Evolutionary conservation across 2,888 invertebrate species (phyloP), one percentile per base, ranked within the genome.

Genomic region (Machimus atricapillus): DNA sequence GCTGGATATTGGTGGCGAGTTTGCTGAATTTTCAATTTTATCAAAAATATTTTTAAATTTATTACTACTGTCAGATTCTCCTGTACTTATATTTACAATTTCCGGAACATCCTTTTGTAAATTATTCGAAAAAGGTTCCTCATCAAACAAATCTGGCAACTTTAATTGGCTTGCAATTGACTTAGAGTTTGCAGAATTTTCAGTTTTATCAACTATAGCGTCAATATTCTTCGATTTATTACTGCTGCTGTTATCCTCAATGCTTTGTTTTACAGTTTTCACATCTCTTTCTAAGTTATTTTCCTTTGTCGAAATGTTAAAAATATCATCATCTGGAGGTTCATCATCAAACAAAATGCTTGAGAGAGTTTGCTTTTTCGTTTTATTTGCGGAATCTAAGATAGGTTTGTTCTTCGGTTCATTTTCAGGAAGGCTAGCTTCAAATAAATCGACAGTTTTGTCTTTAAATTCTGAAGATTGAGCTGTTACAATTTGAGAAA

Each of bases 261-360:
- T 16, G 14, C 4, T 23, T 66, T 3, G 1, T 66, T 27, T 66
- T 7, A 27, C 27, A 66, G n/a, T 56, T 9, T n/a, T 58, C 14
- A 19, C 19, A 34, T 16, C 34, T 19, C 1, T 58, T 37, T 58
- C 40, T 46, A 73, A 58, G 2, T 12, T 43, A 6, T 2, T 73
- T 40, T 73, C 40, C 19, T 66, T 82, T 31, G 40, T 37, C 16
- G 7, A 8, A 77, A 52, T 86, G 56, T 43, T 86, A 86, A 86
- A 86, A 23, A 79, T 43, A 79, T 86, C 86, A 37, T 91, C 90
- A 87, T 91, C 27, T 85, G 86, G 87, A 43, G 85, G 81, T 46
- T 89, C 77, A 77, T 86, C 79, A 56, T 88, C 79, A 74, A 88
- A 16, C 40, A 88, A 66, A 52, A 82, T 87, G 87, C 86, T 74